phyloP scores from a whole-genome alignment of 1,140 invertebrate genomes.

The Lordiphosa collinella region DNA sequence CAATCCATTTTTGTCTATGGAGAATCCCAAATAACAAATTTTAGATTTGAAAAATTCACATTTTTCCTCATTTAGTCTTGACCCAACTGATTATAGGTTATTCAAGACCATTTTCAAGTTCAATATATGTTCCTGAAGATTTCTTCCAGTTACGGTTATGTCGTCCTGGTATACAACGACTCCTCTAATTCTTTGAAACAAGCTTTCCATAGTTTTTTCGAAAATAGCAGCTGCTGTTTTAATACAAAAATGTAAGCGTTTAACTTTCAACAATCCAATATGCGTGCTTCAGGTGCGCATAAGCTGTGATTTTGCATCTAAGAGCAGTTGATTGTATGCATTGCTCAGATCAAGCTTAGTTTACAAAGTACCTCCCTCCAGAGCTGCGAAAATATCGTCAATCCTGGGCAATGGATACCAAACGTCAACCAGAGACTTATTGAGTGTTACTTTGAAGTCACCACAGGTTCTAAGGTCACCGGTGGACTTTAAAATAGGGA shows the following conservation, averaged over 20 bases:
- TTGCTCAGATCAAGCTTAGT: neutral
- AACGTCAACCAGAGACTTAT: no score
- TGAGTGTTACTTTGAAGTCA: no score
- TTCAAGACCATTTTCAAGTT: neutral
- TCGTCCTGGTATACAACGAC: conserved; percentile 2
- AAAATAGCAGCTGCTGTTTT: neutral
- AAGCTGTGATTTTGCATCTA: neutral
- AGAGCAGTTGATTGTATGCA: neutral
- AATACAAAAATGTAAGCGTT: conserved; percentile 2
- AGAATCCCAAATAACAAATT: neutral
- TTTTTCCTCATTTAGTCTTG: neutral
- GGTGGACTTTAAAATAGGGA: no score
- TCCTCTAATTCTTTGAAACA: neutral
- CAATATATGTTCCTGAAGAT: neutral
- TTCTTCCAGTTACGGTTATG: neutral
- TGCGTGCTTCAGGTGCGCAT: conserved; percentile 5
- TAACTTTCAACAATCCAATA: conserved; percentile 3
- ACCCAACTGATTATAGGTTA: neutral
- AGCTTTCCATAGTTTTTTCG: neutral
- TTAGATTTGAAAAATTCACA: conserved; percentile 5
- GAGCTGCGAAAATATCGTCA: conserved; percentile 2
- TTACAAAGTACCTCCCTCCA: neutral
- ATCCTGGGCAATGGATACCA: no score
- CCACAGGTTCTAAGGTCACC: no score
- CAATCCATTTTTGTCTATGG: neutral